Base-by-base conservation (phyloP, 1,140 invertebrate species). In the Papilio polyxenes region DNA sequence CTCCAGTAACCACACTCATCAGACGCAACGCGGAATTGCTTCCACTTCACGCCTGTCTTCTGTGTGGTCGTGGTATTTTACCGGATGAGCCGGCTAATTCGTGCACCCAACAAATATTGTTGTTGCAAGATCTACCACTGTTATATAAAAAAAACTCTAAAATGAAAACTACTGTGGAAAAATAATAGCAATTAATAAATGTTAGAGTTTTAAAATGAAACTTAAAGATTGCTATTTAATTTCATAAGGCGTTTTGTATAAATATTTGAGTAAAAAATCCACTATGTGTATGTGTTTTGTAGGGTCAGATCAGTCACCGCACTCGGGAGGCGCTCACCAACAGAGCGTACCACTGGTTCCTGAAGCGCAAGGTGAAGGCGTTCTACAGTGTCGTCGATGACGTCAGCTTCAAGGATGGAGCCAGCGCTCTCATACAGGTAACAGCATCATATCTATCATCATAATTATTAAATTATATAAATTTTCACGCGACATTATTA, bases 361-460 rank as follows among this genome's bases (percentile, higher is more conserved):
- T 95, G 44, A 96, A 96, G 31, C 96, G 98, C 80, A 98, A 98
- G 91, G 96, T 99, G 13, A 99, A 99, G 93, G 97, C 97, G 0
- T 99, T 99, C 95, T 99, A 99, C 92, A 96, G 96, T 1, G 88
- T 98, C 72, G 96, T 98, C 0, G 98, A 98, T 89, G 97, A 97
- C 44, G 95, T 96, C 17, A 95, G 94, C 82, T 98, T 98, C 88
- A 96, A 97, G 91, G 95, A 96, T 49, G 97, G 97, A 62, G 96
- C 96, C 40, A 96, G 95, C 82, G 97, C 96, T 15, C 93, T 98
- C 10, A 93, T 98, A 90, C 97, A 98, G 95, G 94, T 95, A 84
- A 83, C n/a, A 74, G 72, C 76, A 49, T 79, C 23, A 79, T 44
- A 17, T 56, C 13, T 56, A 17, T 56, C 23, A 31, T 31, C 2